phyloP scores from a whole-genome alignment of 2,888 invertebrate genomes.

The Dolichomitus sp. region DNA sequence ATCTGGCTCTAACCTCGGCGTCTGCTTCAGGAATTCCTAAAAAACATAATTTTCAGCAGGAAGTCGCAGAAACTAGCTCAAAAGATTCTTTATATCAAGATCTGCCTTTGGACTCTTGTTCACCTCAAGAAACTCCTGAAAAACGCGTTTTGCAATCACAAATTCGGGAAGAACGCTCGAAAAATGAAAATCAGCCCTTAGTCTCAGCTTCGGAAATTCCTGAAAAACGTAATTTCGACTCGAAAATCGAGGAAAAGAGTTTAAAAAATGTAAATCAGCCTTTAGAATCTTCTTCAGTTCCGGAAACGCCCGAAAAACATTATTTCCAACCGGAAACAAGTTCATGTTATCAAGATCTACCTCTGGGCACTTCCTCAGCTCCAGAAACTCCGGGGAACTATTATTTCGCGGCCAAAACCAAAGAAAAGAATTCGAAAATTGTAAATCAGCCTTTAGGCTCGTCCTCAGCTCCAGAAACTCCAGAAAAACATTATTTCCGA shows the following conservation, averaged over 20 bases:
- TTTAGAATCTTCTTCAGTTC: neutral
- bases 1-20: neutral
- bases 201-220: neutral
- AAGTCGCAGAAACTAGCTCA: too few species aligned
- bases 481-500: neutral
- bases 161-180: neutral
- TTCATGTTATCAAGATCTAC: neutral
- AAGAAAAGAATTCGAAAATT: neutral
- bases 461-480: constrained; percentile 47
- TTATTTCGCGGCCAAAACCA: neutral
- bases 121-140: neutral
- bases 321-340: neutral
- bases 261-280: neutral
- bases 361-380: constrained; percentile 28
- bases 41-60: too few species aligned
- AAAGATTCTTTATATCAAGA: too few species aligned
- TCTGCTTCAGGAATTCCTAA: neutral
- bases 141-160: neutral
- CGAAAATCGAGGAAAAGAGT: neutral
- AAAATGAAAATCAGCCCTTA: neutral
- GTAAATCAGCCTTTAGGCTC: neutral
- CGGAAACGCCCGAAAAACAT: neutral
- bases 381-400: constrained; percentile 35
- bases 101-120: too few species aligned
- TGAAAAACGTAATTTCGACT: neutral